These are phyloP conservation scores for Sakesphorus luctuosus DNA, from an alignment of 2,113 vertebrate genomes.

Conservation along the genomic window DNA sequence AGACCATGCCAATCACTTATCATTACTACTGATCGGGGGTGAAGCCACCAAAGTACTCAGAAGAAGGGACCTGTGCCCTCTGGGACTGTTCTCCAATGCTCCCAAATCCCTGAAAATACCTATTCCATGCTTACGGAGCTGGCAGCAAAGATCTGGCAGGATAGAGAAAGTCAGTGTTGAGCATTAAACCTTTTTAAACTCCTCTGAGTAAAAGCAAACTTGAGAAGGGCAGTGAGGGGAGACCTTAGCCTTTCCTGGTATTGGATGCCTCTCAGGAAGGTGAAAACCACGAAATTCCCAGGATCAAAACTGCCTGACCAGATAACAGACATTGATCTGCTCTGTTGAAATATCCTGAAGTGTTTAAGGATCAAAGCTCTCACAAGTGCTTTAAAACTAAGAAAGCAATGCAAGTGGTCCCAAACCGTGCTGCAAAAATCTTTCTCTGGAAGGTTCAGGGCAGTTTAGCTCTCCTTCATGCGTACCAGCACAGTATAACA, in stretches of 20 bases:
- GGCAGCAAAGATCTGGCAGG: neutral
- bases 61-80: neutral
- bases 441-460: neutral
- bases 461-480: rapidly evolving
- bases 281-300: neutral
- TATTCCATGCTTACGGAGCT: neutral
- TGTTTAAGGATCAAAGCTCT: neutral
- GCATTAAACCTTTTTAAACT: neutral
- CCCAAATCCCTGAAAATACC: neutral
- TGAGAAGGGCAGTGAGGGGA: neutral
- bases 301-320: neutral
- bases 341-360: neutral
- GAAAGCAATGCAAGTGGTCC: neutral
- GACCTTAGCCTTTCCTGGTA: neutral
- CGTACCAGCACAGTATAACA: neutral
- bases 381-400: neutral
- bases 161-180: neutral
- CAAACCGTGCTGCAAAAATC: neutral
- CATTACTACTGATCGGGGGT: neutral
- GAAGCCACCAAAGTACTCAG: neutral
- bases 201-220: neutral
- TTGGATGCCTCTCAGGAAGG: neutral
- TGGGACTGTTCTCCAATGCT: neutral
- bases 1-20: neutral
- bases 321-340: neutral